Percentiles rank a stretch among this genome's conserved stretches.
These are phyloP conservation scores for Orgyia antiqua DNA, from an alignment of 2,888 invertebrate genomes.

Conservation along the genomic window DNA sequence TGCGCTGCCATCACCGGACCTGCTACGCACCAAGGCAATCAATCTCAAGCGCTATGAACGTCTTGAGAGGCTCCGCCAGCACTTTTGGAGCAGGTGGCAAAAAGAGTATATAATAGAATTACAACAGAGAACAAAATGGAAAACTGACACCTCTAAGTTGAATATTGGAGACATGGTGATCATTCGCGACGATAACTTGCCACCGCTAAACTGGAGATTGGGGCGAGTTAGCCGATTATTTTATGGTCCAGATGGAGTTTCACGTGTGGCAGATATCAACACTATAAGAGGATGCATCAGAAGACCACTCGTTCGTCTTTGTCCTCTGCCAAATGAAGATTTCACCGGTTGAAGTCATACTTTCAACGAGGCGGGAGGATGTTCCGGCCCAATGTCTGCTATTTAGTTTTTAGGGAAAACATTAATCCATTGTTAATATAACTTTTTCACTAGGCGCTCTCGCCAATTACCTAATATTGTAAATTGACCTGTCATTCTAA, in stretches of 20 bases:
- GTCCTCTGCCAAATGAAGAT: no score
- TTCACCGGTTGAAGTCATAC: no score
- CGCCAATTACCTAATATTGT: no score
- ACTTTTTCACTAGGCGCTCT: no score
- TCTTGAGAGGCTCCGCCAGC: neutral
- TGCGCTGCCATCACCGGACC: neutral
- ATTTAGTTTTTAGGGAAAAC: no score
- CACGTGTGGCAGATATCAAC: constrained; percentile 2
- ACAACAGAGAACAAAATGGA: neutral
- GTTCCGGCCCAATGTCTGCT: no score
- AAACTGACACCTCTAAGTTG: neutral
- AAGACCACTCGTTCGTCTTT: neutral
- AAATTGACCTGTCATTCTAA: no score
- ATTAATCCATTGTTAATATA: no score
- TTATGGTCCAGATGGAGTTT: neutral
- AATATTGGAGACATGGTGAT: neutral
- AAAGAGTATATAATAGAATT: neutral
- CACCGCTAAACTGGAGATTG: neutral
- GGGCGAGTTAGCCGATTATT: constrained; percentile 1
- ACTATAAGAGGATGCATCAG: constrained; percentile 1
- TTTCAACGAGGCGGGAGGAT: no score
- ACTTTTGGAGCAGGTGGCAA: neutral
- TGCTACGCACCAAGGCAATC: neutral
- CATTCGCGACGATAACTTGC: neutral
- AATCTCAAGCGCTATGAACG: neutral